These are phyloP conservation scores for Gadopsis bispinosus DNA, from an alignment of 2,797 vertebrate species.

Conservation along the genomic window DNA sequence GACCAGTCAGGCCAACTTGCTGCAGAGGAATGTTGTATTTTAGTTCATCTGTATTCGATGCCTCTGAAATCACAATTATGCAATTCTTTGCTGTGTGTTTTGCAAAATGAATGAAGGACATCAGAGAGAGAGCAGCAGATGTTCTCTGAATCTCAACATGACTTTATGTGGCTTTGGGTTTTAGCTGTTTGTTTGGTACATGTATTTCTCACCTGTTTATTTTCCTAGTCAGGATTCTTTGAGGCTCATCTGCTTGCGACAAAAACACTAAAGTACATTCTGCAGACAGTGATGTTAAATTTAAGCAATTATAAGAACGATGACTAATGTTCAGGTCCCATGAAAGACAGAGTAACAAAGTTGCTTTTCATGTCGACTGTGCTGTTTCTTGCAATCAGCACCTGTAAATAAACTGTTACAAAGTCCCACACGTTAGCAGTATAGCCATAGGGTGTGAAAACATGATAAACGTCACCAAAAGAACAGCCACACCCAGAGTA, in stretches of 20 bases:
- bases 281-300: constrained; percentile 35
- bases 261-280: constrained; percentile 40
- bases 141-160: constrained; percentile 59
- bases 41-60: constrained; percentile 40
- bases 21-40: constrained; percentile 65
- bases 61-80: constrained; percentile 38
- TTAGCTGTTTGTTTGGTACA: constrained; percentile 31
- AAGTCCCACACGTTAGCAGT: constrained; percentile 19
- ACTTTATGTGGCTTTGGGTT: constrained; percentile 37
- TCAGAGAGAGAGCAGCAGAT: constrained; percentile 57
- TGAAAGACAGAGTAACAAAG: not conserved
- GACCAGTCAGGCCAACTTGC: constrained; percentile 53
- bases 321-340: constrained; percentile 1
- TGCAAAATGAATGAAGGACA: constrained; percentile 19
- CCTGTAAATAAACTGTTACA: not conserved
- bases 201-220: constrained; percentile 49
- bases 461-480: constrained; percentile 37
- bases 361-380: constrained; percentile 30
- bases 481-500: constrained; percentile 36
- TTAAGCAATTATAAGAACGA: constrained; percentile 27
- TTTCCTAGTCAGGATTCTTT: constrained; percentile 47
- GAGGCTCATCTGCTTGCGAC: constrained; percentile 51
- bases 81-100: constrained; percentile 21
- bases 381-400: not conserved
- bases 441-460: constrained; percentile 22